Conservation (phyloP, 2,888 invertebrate genomes). For the Priocnemis perturbator region DNA sequence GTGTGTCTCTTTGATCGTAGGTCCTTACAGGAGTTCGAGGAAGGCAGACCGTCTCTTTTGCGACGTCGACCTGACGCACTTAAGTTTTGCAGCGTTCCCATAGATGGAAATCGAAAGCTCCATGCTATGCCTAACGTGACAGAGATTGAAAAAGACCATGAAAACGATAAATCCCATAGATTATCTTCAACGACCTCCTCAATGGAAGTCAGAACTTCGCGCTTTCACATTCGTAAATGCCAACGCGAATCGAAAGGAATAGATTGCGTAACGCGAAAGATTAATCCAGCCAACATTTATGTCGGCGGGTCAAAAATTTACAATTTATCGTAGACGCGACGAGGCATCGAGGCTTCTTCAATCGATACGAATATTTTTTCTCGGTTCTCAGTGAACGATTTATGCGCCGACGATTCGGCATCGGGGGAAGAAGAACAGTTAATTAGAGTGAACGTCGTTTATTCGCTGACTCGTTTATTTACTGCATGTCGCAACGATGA, state of each 20-base stretch:
- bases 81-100: slow-evolving; percentile 65
- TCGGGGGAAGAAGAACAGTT: too few species aligned
- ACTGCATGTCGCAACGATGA: too few species aligned
- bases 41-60: slow-evolving; percentile 55
- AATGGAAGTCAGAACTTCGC: not conserved
- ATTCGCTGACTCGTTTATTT: too few species aligned
- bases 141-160: not conserved
- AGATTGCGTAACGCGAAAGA: too few species aligned
- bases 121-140: slow-evolving; percentile 65
- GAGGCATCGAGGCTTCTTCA: too few species aligned
- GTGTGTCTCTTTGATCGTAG: slow-evolving; percentile 63
- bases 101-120: slow-evolving; percentile 70
- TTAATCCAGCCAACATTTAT: too few species aligned
- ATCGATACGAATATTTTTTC: too few species aligned
- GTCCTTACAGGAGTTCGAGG: slow-evolving; percentile 59
- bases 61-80: slow-evolving; percentile 63
- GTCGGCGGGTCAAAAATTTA: too few species aligned
- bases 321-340: too few species aligned
- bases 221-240: not conserved
- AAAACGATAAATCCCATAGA: not conserved
- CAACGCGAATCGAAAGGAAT: not conserved
- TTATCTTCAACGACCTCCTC: not conserved
- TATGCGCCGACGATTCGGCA: too few species aligned
- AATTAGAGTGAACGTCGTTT: too few species aligned
- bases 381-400: too few species aligned